Conservation (phyloP, 2,113 vertebrate species). For the Callipepla californica region DNA sequence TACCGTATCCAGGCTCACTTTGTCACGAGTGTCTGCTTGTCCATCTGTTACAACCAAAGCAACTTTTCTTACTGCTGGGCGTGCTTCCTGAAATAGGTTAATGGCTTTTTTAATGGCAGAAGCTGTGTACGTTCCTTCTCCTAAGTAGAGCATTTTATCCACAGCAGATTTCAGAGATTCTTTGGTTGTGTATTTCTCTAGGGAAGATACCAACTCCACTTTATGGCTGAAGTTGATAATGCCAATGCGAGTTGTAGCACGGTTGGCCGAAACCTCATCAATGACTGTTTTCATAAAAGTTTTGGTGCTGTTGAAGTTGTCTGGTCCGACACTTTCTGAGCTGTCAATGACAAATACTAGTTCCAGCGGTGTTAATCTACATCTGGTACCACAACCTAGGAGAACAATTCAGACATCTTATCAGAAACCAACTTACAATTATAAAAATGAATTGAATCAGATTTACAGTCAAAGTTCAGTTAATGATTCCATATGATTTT, state of each 20-base stretch:
- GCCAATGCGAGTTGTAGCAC: constrained; percentile 73
- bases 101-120: constrained; percentile 81
- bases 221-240: constrained; percentile 88
- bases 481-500: neutral
- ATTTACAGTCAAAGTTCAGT: neutral
- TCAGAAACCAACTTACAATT: neutral
- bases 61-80: constrained; percentile 80
- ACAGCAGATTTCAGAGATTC: constrained; percentile 78
- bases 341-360: constrained; percentile 91
- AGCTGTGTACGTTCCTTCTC: constrained; percentile 87
- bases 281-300: constrained; percentile 84
- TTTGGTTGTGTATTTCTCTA: constrained; percentile 77
- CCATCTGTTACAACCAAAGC: constrained; percentile 86
- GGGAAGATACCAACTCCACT: constrained; percentile 76
- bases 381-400: constrained; percentile 86
- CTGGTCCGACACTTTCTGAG: constrained; percentile 88
- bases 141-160: constrained; percentile 84
- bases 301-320: constrained; percentile 87
- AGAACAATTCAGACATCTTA: neutral
- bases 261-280: constrained; percentile 74
- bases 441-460: neutral
- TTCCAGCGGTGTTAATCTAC: constrained; percentile 84
- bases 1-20: constrained; percentile 62
- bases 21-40: constrained; percentile 80
- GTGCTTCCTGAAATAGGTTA: constrained; percentile 73